Evolutionary conservation across 1,140 invertebrate species (phyloP).

Genomic region (Cotesia typhae): DNA sequence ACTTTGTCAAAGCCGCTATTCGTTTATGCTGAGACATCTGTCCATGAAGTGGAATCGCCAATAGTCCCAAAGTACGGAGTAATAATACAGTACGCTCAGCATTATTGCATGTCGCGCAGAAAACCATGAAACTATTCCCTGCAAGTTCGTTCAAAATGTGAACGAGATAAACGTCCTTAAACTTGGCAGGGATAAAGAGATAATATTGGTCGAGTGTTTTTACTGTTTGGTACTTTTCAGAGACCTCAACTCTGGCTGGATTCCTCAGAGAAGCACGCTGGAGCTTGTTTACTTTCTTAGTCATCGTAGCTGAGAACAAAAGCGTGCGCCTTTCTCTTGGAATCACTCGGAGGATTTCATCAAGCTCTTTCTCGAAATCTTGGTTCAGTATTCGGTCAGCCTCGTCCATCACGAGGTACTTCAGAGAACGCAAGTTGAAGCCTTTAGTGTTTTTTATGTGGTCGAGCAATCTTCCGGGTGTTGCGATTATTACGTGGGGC

Average conservation of each 20-base stretch:
- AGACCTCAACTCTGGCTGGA: conserved; percentile 95
- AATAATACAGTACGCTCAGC: conserved; percentile 89
- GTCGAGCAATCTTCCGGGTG: conserved; percentile 89
- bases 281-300: conserved; percentile 96
- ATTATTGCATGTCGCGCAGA: conserved; percentile 93
- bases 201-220: conserved; percentile 96
- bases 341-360: conserved; percentile 94
- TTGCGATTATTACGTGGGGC: conserved; percentile 94
- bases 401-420: conserved; percentile 95
- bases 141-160: conserved; percentile 95
- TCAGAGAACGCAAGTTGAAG: conserved; percentile 87
- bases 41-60: conserved; percentile 95
- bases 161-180: conserved; percentile 84
- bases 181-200: conserved; percentile 96
- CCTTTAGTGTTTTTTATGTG: conserved; percentile 95
- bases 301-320: conserved; percentile 98
- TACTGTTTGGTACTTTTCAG: conserved; percentile 97
- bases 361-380: conserved; percentile 96
- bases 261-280: conserved; percentile 92
- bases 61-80: conserved; percentile 86
- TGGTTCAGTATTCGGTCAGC: conserved; percentile 95
- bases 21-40: conserved; percentile 97
- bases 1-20: conserved; percentile 90
- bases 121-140: conserved; percentile 97
- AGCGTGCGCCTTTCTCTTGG: conserved; percentile 88